phyloP scores from a whole-genome alignment of 1,140 invertebrate genomes.

The Papilio glaucus region DNA sequence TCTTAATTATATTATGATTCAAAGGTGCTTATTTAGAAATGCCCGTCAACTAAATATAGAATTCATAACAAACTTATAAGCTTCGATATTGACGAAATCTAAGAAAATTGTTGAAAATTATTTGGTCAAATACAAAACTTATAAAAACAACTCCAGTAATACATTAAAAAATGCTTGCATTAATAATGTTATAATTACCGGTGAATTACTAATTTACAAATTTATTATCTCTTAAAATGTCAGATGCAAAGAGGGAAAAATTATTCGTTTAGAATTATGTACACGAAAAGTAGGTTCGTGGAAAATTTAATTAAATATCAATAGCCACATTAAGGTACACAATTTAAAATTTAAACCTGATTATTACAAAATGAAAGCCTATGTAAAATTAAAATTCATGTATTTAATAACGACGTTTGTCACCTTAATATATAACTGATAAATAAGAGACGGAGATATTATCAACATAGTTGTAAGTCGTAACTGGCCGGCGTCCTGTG shows the following conservation, averaged over 20 bases:
- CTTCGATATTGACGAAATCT: no score
- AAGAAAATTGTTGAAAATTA: no score
- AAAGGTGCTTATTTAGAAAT: no score
- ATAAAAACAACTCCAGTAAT: no score
- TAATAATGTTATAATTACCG: neutral
- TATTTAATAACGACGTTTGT: neutral
- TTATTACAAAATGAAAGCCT: no score
- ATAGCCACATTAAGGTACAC: neutral
- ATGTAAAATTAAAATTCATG: neutral
- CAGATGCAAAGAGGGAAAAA: constrained; percentile 7
- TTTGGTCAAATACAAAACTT: no score
- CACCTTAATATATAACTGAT: neutral
- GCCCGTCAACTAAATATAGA: no score
- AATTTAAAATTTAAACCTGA: no score
- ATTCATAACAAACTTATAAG: no score
- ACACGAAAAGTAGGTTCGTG: neutral
- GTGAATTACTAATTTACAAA: neutral
- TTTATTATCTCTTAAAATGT: constrained; percentile 16
- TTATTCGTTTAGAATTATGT: neutral
- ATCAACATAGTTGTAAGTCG: constrained; percentile 75
- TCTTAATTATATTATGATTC: no score
- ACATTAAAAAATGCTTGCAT: no score
- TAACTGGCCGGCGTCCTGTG: constrained; percentile 74
- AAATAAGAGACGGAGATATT: constrained; percentile 41
- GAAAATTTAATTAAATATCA: constrained; percentile 1